Evolutionary conservation across 2,888 invertebrate genomes (phyloP), one percentile per base, ranked within the genome.

Genomic region (Colletes collaris): DNA sequence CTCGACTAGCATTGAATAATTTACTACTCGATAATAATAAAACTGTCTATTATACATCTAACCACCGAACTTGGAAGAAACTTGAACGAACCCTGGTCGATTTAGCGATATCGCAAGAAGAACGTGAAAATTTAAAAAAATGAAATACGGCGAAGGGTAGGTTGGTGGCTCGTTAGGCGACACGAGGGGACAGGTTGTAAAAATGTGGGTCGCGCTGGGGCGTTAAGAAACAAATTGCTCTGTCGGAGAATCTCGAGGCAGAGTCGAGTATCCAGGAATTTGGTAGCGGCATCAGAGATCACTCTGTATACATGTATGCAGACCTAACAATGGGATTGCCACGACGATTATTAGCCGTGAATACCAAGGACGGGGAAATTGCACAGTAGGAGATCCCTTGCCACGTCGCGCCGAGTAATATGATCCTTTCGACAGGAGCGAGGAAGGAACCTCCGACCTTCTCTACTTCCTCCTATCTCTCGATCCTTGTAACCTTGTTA

Each of bases 321-420:
- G 75, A 80, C 55, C 66, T 70, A 65, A 84, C 82, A 85, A 86
- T 82, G 66, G 79, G 74, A 87, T 82, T 85, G 79, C 77, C 82
- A 63, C 62, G 77, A 79, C 85, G 82, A 86, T 86, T 86, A 86
- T 86, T 86, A 86, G 86, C 85, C 79, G 83, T 81, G 83, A 86
- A 85, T 81, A 81, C 77, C 77, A 67, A 74, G 76, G 79, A 65
- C 74, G 72, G 63, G 74, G 86, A 84, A 86, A 83, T 83, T 86
- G 83, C 74, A 79, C 65, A 58, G 77, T 59, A 60, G 58, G 65
- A 53, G 71, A 66, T 62, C 66, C 73, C 76, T 50, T 58, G 72
- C 19, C 73, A 40, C 64, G 83, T 68, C 75, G 65, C 64, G 62
- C 59, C 72, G 76, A 58, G 71, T 86, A 86, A 86, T 85, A 83